phyloP scores from a whole-genome alignment of 2,113 vertebrate genomes.

The Elanus axillaris region DNA sequence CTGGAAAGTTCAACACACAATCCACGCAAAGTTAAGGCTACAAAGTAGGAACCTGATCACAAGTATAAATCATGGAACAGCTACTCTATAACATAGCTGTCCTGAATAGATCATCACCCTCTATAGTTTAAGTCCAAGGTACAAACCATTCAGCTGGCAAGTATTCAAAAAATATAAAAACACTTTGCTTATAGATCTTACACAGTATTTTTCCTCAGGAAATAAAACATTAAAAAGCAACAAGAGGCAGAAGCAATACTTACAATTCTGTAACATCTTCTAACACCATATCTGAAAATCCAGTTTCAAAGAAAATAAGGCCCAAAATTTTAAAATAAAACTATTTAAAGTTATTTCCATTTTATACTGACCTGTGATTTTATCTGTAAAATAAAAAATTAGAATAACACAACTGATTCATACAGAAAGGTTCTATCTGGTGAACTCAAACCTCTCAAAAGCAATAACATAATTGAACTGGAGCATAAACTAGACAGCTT shows the following conservation, averaged over 20 bases:
- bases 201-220: background rate
- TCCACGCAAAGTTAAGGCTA: background rate
- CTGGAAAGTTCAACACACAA: background rate
- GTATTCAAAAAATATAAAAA: fast-evolving
- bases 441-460: too few relatives aligned
- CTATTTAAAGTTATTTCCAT: background rate
- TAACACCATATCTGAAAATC: conserved; percentile 83
- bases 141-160: background rate
- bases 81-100: background rate
- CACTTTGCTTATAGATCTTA: background rate
- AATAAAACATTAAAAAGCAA: background rate
- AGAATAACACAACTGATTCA: too few relatives aligned
- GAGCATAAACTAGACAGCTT: too few relatives aligned
- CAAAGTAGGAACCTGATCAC: background rate
- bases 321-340: background rate
- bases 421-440: too few relatives aligned
- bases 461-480: too few relatives aligned
- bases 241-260: conserved; percentile 57
- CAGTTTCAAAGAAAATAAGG: conserved; percentile 69
- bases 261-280: conserved; percentile 91
- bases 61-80: background rate
- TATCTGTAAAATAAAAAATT: too few relatives aligned
- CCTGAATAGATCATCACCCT: background rate
- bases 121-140: background rate
- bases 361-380: background rate